Conservation (phyloP, 2,797 vertebrate species). For the Aphelocoma californica region DNA sequence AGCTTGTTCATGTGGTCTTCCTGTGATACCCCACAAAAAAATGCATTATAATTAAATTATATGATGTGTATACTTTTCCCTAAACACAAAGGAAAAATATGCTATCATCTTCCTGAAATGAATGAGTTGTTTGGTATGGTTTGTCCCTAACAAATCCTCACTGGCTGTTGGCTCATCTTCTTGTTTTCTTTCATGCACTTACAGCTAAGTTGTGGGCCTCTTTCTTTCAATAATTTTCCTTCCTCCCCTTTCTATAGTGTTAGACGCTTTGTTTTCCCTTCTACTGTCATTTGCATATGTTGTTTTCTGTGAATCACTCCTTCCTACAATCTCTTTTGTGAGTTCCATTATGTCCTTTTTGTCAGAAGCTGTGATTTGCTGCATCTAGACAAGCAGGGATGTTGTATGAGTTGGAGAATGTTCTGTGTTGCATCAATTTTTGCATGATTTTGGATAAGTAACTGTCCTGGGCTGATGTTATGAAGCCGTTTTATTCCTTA, state of each 20-base stretch:
- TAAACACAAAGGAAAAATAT: not conserved
- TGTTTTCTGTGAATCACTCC: slow-evolving; percentile 9
- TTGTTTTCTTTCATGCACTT: not conserved
- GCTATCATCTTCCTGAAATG: not conserved
- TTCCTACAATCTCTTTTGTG: not conserved
- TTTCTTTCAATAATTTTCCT: not conserved
- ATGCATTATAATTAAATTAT: not conserved
- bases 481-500: no score
- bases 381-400: not conserved
- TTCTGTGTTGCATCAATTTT: not conserved
- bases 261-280: not conserved
- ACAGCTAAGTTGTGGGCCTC: not conserved
- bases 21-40: not conserved
- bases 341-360: not conserved
- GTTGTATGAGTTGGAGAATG: not conserved
- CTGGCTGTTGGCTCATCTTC: not conserved
- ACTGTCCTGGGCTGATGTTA: no score
- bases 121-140: not conserved
- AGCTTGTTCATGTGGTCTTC: not conserved
- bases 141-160: not conserved
- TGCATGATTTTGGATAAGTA: not conserved
- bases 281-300: not conserved
- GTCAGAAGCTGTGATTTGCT: not conserved
- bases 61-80: not conserved
- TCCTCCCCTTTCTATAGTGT: not conserved